Percentiles rank a stretch among this genome's conserved stretches.
Conservation (phyloP, 2,888 invertebrate genomes). For the Hermaeophaga mercurialis region DNA sequence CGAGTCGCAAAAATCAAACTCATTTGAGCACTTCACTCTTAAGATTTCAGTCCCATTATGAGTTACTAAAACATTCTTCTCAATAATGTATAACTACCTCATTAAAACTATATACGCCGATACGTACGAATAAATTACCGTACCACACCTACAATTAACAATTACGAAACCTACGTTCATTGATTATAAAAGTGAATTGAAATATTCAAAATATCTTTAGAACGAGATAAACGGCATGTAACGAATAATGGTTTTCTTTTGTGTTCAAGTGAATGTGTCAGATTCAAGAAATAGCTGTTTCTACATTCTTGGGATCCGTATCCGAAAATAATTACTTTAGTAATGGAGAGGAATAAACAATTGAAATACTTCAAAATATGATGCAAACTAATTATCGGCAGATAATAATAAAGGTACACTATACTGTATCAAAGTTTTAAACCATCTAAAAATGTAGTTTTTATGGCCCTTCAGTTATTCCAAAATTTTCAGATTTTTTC, state of each 20-base stretch:
- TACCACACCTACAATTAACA: slow-evolving; percentile 30
- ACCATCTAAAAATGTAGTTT: too few species aligned
- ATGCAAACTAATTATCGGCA: slow-evolving; percentile 1
- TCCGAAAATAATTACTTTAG: background rate
- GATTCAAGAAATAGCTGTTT: slow-evolving; percentile 15
- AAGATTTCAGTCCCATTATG: too few species aligned
- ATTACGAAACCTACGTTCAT: slow-evolving; percentile 34
- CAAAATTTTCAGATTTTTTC: too few species aligned
- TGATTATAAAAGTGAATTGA: slow-evolving; percentile 35
- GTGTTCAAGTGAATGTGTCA: slow-evolving; percentile 13
- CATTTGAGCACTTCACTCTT: too few species aligned
- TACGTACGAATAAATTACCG: slow-evolving; percentile 25
- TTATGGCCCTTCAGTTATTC: too few species aligned
- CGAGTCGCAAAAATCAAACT: too few species aligned
- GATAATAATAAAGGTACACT: too few species aligned
- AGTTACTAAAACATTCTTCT: too few species aligned
- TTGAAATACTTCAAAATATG: slow-evolving; percentile 2
- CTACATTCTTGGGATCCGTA: slow-evolving; percentile 6
- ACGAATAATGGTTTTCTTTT: slow-evolving; percentile 16
- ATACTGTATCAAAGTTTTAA: too few species aligned
- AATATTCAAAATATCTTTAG: slow-evolving; percentile 28
- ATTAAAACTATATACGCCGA: too few species aligned
- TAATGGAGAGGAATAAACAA: background rate
- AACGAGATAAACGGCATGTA: slow-evolving; percentile 14
- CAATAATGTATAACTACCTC: too few species aligned